Evolutionary conservation across 2,797 vertebrate species (phyloP).

Genomic region (Numenius phaeopus): DNA sequence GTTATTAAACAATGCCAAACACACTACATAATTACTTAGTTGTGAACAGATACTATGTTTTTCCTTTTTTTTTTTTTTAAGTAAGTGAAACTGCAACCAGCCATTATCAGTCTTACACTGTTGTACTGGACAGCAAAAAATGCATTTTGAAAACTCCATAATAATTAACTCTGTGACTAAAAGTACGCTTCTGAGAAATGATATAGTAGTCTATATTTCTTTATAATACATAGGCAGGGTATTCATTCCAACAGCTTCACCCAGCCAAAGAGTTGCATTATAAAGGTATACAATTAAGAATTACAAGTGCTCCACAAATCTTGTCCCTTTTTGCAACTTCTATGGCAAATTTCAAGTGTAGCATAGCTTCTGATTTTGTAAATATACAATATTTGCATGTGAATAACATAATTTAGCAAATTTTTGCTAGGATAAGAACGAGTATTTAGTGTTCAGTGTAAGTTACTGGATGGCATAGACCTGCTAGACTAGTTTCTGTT

Average conservation of each 20-base stretch:
- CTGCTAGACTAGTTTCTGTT: background rate
- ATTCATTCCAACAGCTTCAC: background rate
- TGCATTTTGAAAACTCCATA: background rate
- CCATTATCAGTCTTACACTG: background rate
- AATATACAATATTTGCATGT: background rate
- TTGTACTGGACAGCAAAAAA: background rate
- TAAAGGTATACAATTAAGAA: background rate
- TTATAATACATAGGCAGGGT: background rate
- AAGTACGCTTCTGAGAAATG: background rate
- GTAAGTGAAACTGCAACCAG: background rate
- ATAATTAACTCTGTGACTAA: background rate
- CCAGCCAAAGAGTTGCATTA: background rate
- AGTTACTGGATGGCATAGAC: background rate
- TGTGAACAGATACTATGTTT: background rate
- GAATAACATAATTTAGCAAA: background rate
- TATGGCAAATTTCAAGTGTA: background rate
- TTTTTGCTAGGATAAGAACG: background rate
- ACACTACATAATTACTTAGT: background rate
- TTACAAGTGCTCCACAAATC: background rate
- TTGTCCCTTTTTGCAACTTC: background rate
- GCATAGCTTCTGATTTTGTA: background rate
- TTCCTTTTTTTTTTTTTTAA: background rate
- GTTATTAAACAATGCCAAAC: background rate
- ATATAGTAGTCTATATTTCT: background rate
- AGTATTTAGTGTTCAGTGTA: background rate